Evolutionary conservation across 2,888 invertebrate genomes (phyloP).

Genomic region (Exocentrus adspersus): DNA sequence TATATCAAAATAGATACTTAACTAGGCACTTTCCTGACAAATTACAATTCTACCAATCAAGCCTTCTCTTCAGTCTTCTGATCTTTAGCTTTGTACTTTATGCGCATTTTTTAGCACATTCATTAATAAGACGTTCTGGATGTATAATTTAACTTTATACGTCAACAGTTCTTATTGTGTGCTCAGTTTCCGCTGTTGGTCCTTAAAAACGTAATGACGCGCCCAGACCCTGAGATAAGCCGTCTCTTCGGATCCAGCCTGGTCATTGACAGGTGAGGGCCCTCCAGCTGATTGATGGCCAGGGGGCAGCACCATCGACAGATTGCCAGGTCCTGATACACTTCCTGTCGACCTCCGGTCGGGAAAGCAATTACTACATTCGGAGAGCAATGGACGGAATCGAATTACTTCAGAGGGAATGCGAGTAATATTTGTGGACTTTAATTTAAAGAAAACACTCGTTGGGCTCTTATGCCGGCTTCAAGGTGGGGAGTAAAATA

Average conservation of each 20-base stretch:
- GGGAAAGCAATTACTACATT: slow-evolving; percentile 38
- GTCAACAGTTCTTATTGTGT: no score
- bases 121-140: no score
- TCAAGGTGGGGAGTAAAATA: not conserved
- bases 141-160: no score
- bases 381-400: slow-evolving; percentile 38
- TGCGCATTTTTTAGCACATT: no score
- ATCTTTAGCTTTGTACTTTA: no score
- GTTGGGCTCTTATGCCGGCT: not conserved
- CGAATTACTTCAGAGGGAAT: slow-evolving; percentile 32
- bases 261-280: slow-evolving; percentile 55
- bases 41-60: no score
- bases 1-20: no score
- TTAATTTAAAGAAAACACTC: slow-evolving; percentile 21
- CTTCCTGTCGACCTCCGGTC: slow-evolving; percentile 37
- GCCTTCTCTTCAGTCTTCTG: no score
- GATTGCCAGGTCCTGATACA: slow-evolving; percentile 51
- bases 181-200: no score
- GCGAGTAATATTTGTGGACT: slow-evolving; percentile 9
- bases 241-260: slow-evolving; percentile 36
- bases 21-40: no score
- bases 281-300: slow-evolving; percentile 55
- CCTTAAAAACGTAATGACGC: not conserved
- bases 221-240: slow-evolving; percentile 22
- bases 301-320: slow-evolving; percentile 51